Conservation (phyloP, 2,797 vertebrate species). For the Sebastes jordani region DNA sequence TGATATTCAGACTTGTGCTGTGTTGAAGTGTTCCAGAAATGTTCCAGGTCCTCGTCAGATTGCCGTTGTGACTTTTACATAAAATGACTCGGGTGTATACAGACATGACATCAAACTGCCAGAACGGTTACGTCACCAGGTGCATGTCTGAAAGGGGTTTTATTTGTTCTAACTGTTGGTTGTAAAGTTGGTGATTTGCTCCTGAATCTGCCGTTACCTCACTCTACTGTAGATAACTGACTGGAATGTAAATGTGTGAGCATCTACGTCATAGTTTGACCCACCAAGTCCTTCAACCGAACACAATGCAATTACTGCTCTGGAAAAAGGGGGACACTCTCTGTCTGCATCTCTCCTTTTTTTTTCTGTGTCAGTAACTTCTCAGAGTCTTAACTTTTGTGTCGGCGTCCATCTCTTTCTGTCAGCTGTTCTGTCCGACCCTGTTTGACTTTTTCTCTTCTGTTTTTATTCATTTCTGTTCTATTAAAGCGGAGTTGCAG, state of each 20-base stretch:
- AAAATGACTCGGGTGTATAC: background rate
- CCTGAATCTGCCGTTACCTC: slow-evolving; percentile 16
- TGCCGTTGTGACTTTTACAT: background rate
- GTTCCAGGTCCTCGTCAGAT: background rate
- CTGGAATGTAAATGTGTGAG: slow-evolving; percentile 40
- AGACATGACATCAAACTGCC: background rate
- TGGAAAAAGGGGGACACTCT: slow-evolving; percentile 33
- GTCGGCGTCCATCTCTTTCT: background rate
- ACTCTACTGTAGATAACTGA: slow-evolving; percentile 14
- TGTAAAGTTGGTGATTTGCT: slow-evolving; percentile 5
- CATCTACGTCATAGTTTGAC: slow-evolving; percentile 56
- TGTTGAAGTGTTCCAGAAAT: background rate
- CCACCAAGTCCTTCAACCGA: slow-evolving; percentile 59
- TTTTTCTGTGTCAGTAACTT: slow-evolving; percentile 7
- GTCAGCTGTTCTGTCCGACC: background rate
- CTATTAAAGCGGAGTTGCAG: background rate
- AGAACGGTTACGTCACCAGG: background rate
- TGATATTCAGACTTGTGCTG: background rate
- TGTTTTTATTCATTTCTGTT: background rate
- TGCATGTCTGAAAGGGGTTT: background rate
- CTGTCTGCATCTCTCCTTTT: background rate
- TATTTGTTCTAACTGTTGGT: background rate
- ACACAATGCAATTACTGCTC: slow-evolving; percentile 57
- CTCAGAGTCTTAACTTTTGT: background rate
- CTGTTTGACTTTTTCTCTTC: background rate